Percentiles rank a stretch among this genome's conserved stretches.
These are phyloP conservation scores for Lophotis ruficrista DNA, from an alignment of 2,113 vertebrate species.

Conservation along the genomic window DNA sequence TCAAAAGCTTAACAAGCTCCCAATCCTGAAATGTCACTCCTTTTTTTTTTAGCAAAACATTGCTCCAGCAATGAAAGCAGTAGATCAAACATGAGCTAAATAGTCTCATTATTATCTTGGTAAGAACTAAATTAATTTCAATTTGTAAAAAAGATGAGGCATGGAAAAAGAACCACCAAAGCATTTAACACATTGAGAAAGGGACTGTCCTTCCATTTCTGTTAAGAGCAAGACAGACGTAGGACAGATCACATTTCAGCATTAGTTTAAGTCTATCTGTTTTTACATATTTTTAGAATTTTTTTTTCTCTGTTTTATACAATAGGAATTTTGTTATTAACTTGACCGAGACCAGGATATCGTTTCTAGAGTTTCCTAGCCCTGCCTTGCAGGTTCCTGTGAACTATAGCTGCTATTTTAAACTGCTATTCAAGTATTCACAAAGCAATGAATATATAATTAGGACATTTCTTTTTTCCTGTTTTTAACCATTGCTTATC, in stretches of 20 bases:
- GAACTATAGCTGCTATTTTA: neutral
- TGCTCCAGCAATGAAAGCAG: neutral
- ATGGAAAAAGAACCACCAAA: neutral
- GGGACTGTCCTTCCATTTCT: neutral
- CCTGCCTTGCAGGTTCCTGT: neutral
- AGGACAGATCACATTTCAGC: neutral
- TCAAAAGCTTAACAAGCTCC: neutral
- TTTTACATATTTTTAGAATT: neutral
- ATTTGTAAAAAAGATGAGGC: neutral
- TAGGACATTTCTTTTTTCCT: neutral
- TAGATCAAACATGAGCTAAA: neutral
- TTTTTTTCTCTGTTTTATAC: neutral
- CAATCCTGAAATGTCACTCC: neutral
- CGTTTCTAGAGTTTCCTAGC: neutral
- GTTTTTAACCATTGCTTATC: neutral
- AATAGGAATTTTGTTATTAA: neutral
- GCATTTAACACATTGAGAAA: neutral
- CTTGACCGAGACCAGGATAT: neutral
- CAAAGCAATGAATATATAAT: slow-evolving; percentile 9
- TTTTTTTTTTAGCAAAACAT: neutral
- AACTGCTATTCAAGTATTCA: neutral
- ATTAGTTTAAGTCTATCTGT: neutral
- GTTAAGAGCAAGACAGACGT: neutral
- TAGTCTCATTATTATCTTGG: neutral
- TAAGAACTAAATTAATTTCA: neutral